A percentile compares a stretch with the other conserved stretches of the same genome.
phyloP scores from a whole-genome alignment of 2,113 vertebrate genomes.

The Dolichallabes microphthalmus region DNA sequence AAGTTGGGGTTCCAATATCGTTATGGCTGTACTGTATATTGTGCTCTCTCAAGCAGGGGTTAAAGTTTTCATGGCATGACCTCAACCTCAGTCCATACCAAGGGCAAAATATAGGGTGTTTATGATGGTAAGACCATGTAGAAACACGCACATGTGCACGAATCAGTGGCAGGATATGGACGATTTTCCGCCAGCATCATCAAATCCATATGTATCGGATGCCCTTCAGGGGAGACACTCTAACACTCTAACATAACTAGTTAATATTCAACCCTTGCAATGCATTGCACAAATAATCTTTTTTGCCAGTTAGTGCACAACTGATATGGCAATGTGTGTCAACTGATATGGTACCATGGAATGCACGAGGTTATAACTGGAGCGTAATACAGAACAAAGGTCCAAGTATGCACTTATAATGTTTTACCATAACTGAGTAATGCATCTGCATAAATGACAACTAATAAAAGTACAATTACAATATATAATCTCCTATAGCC shows the following conservation, averaged over 20 bases:
- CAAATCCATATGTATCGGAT: constrained; percentile 4
- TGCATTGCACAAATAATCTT: not conserved
- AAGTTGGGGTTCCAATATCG: not conserved
- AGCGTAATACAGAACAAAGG: not conserved
- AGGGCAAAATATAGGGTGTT: not conserved
- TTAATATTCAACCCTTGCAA: constrained; percentile 19
- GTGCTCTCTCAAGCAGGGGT: not conserved
- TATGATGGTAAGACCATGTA: too few species aligned
- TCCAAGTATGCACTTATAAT: not conserved
- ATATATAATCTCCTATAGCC: not conserved
- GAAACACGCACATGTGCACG: not conserved
- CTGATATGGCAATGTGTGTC: not conserved
- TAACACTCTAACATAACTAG: not conserved
- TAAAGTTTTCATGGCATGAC: not conserved
- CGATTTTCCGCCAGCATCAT: constrained; percentile 38
- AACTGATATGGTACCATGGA: not conserved
- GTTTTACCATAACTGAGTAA: not conserved
- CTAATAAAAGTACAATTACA: not conserved
- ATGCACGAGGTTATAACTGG: not conserved
- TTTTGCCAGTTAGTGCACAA: not conserved
- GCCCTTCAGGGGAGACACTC: not conserved
- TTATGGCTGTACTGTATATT: not conserved
- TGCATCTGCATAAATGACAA: not conserved
- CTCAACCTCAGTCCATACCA: not conserved
- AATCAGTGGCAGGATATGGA: constrained; percentile 14